Base-by-base conservation (phyloP, 2,113 vertebrate species). In the Suncus etruscus region DNA sequence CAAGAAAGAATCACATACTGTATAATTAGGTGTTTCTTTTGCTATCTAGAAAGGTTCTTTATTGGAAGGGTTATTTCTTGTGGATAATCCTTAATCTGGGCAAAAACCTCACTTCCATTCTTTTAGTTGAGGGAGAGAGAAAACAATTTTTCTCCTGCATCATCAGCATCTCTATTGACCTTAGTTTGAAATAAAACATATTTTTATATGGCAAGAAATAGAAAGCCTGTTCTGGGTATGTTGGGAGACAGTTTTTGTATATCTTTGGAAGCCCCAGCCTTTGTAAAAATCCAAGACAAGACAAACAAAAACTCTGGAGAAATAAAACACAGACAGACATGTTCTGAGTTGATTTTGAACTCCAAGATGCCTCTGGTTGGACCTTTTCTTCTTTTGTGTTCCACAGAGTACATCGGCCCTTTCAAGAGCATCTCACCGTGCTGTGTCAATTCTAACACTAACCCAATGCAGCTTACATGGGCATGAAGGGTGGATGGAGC, bases 361-460 rank as follows among this genome's bases (percentile, higher is more conserved):
- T 48, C 27, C 45, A 25, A 75, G 72, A 22, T 15, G 2, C 27
- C 70, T 14, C 11, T 8, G 48, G 8, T 68, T 5, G 77, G 79
- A 25, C 31, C 29, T 39, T 16, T 20, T 72, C n/a, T 27, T 85
- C 2, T 8, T 2, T 3, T 11, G 18, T 18, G n/a, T 50, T 58
- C 58, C 4, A 0, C n/a, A 32, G 2, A 22, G 63, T 14, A 6
- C 15, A 22, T 0, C 0, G 3, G 20, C 20, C 54, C 12, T 5
- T 51, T 69, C 2, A 2, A 6, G 31, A 61, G 27, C 54, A 1
- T 6, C 8, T 31, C 24, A 27, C 24, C 20, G 39, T 39, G 65
- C 61, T n/a, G 70, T 66, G 31, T 78, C 75, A 78, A 25, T 77
- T 92, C 39, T n/a, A 58, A 63, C 5, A 10, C 6, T 6, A 3